phyloP scores from a whole-genome alignment of 1,140 invertebrate genomes.

The Helicorthomorpha holstii region DNA sequence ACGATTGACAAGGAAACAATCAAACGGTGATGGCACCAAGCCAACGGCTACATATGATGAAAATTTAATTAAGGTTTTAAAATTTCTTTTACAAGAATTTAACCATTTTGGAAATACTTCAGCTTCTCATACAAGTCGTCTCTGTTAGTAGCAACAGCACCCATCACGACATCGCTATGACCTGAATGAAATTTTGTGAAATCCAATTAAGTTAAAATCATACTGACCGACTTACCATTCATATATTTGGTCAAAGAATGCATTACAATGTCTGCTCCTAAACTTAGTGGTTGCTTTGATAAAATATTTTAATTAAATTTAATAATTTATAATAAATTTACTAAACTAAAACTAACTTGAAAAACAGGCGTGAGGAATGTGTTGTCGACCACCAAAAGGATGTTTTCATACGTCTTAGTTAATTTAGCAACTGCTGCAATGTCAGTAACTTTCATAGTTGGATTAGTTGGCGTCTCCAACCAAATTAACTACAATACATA shows the following conservation, averaged over 20 bases:
- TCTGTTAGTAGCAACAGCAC: constrained; percentile 56
- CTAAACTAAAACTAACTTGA: constrained; percentile 39
- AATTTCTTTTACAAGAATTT: neutral
- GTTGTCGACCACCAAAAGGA: constrained; percentile 87
- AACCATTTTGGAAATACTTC: constrained; percentile 65
- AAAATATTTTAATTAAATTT: too few relatives aligned
- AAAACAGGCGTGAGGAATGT: constrained; percentile 94
- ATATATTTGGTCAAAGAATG: constrained; percentile 97
- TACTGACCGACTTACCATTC: constrained; percentile 47
- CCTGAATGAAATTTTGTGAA: constrained; percentile 24
- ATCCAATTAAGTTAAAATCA: constrained; percentile 14
- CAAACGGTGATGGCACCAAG: constrained; percentile 86
- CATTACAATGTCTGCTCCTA: constrained; percentile 80
- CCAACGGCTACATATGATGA: constrained; percentile 46
- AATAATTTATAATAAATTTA: too few relatives aligned
- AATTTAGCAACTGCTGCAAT: constrained; percentile 54
- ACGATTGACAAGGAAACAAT: constrained; percentile 84
- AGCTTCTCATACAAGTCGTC: constrained; percentile 52
- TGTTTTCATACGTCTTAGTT: constrained; percentile 39
- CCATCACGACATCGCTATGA: constrained; percentile 96
- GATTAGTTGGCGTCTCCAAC: constrained; percentile 98
- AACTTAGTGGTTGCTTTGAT: constrained; percentile 55
- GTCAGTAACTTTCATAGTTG: constrained; percentile 77
- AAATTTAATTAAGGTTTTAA: neutral
- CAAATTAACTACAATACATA: constrained; percentile 75